Evolutionary conservation across 2,113 vertebrate genomes (phyloP).

Genomic region (Cololabis saira): DNA sequence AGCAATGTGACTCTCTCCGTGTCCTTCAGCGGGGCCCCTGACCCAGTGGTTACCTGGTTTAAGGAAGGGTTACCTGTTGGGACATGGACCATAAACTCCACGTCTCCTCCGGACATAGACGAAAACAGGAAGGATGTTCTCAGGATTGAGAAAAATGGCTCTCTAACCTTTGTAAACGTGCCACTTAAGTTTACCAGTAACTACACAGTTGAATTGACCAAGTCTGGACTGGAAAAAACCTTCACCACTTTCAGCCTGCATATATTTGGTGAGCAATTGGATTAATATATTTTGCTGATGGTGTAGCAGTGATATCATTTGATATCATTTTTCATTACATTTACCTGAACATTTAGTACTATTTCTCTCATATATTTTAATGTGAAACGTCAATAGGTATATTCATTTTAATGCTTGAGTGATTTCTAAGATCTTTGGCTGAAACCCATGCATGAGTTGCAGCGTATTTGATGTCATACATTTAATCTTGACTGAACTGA

Average conservation of each 20-base stretch:
- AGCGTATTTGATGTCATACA: no score
- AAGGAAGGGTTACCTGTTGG: conserved; percentile 43
- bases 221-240: conserved; percentile 44
- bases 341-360: neutral
- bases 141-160: conserved; percentile 52
- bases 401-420: no score
- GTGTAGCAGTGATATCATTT: neutral
- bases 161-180: conserved; percentile 67
- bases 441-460: no score
- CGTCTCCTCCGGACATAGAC: conserved; percentile 13
- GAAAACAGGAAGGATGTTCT: conserved; percentile 10
- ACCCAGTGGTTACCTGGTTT: conserved; percentile 68
- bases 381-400: no score
- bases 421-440: no score
- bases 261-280: conserved; percentile 72
- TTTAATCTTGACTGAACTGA: no score
- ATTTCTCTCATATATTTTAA: neutral
- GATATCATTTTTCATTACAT: neutral
- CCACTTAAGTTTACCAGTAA: conserved; percentile 12
- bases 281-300: neutral
- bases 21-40: conserved; percentile 45
- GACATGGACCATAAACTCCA: conserved; percentile 58
- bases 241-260: conserved; percentile 55
- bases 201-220: conserved; percentile 66
- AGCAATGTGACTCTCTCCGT: conserved; percentile 69